Base-by-base conservation (phyloP, 2,113 vertebrate species). In the Xiphophorus maculatus region DNA sequence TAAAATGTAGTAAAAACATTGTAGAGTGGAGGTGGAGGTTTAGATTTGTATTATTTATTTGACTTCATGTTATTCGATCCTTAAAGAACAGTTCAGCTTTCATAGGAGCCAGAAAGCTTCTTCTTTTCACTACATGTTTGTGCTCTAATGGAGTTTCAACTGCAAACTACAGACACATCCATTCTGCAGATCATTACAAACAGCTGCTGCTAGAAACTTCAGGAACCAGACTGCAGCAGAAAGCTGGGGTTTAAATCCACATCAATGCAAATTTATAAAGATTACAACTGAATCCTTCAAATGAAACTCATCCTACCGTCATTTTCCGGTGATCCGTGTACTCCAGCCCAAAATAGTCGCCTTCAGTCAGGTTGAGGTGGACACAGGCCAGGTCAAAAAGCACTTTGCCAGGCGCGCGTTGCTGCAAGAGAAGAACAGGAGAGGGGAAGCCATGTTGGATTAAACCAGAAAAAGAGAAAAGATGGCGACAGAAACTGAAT, bases 301-400 rank as follows among this genome's bases (percentile, higher is more conserved):
- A 22, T 8, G 0, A 54, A 54, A 54, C 22, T 9, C 19, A 54
- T 63, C 95, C 83, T 92, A 98, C 97, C 87, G 91, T 96, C 92
- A 97, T 96, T 90, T 97, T 98, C 73, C 95, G 95, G 71, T 97
- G 96, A 91, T 98, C 96, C 65, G 94, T 94, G 93, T 97, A 98
- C 90, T 98, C 97, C 58, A 98, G 94, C 76, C 97, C 97, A 84
- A 98, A 98, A 68, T 98, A 98, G 89, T 98, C 97, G 0, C 97
- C 96, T 93, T 98, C 97, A 35, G 95, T 93, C 51, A 98, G 95
- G 86, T 98, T 98, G 83, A 98, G 93, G 83, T 97, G 96, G 66
- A 80, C 95, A 81, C 96, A 98, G 14, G 97, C 95, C 2, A 95
- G 94, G 69, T 97, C 96, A 62, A 98, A 94, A 74, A 98, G 85